Evolutionary conservation across 2,888 invertebrate genomes (phyloP).

Genomic region (Ophion ventricosus): DNA sequence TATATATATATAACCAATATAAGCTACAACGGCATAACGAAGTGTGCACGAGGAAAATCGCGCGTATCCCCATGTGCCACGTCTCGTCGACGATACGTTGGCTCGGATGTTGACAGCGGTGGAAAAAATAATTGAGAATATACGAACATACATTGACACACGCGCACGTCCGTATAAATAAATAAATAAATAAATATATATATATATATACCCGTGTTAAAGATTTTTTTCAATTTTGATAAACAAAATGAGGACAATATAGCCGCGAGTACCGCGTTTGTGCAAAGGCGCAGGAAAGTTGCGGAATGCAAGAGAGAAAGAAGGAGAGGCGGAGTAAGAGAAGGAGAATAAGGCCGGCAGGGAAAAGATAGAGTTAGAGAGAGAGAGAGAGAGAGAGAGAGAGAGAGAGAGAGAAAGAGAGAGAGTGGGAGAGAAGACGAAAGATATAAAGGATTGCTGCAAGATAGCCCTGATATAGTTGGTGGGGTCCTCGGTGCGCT

Average conservation of each 20-base stretch:
- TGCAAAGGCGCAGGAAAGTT: slow-evolving; percentile 15
- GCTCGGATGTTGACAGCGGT: too few species aligned
- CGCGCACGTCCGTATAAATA: too few species aligned
- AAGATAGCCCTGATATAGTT: slow-evolving; percentile 47
- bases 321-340: slow-evolving; percentile 46
- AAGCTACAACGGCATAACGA: too few species aligned
- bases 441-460: slow-evolving; percentile 52
- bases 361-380: too few species aligned
- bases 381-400: slow-evolving; percentile 44
- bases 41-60: too few species aligned
- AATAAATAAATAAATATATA: too few species aligned
- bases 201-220: too few species aligned
- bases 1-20: too few species aligned
- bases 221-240: not conserved
- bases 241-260: slow-evolving; percentile 1
- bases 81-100: too few species aligned
- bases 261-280: not conserved
- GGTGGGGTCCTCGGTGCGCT: slow-evolving; percentile 49
- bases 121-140: too few species aligned
- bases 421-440: slow-evolving; percentile 35
- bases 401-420: slow-evolving; percentile 47
- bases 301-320: slow-evolving; percentile 26
- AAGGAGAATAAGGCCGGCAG: slow-evolving; percentile 54
- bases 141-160: too few species aligned
- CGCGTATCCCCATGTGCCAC: too few species aligned